A percentile compares a stretch with the other conserved stretches of the same genome.
phyloP scores from a whole-genome alignment of 1,140 invertebrate genomes.

The Hyposmocoma kahamanoa region DNA sequence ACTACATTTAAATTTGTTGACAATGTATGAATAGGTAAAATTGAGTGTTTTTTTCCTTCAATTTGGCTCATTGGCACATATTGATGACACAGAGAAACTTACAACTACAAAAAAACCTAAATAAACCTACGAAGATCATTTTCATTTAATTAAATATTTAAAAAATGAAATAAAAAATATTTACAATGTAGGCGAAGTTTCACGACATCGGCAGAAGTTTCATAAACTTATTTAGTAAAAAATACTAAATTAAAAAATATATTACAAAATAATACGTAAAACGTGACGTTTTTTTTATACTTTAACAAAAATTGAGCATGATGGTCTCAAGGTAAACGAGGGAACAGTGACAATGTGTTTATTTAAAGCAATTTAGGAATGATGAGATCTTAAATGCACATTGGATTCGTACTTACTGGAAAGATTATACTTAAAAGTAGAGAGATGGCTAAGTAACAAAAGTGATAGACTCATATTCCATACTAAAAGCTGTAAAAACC shows the following conservation, averaged over 20 bases:
- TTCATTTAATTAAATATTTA: conserved; percentile 44
- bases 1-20: conserved; percentile 13
- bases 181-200: conserved; percentile 39
- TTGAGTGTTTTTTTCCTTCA: conserved; percentile 6
- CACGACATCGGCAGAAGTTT: conserved; percentile 41
- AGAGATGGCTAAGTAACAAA: too few species aligned
- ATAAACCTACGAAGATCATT: conserved; percentile 54
- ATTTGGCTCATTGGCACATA: conserved; percentile 56
- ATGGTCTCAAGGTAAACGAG: background rate
- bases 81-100: conserved; percentile 52
- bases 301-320: conserved; percentile 52
- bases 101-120: conserved; percentile 26
- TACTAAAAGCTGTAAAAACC: too few species aligned
- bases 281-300: background rate
- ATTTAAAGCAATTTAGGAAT: too few species aligned
- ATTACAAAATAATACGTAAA: conserved; percentile 1
- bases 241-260: conserved; percentile 1
- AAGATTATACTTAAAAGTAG: too few species aligned
- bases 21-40: background rate
- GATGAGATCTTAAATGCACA: too few species aligned
- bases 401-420: too few species aligned
- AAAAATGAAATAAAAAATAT: conserved; percentile 37
- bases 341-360: background rate
- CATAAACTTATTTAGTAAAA: conserved; percentile 30
- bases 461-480: too few species aligned